Evolutionary conservation across 2,888 invertebrate species (phyloP), one percentile per base, ranked within the genome.

Genomic region (Hedychridium roseum): DNA sequence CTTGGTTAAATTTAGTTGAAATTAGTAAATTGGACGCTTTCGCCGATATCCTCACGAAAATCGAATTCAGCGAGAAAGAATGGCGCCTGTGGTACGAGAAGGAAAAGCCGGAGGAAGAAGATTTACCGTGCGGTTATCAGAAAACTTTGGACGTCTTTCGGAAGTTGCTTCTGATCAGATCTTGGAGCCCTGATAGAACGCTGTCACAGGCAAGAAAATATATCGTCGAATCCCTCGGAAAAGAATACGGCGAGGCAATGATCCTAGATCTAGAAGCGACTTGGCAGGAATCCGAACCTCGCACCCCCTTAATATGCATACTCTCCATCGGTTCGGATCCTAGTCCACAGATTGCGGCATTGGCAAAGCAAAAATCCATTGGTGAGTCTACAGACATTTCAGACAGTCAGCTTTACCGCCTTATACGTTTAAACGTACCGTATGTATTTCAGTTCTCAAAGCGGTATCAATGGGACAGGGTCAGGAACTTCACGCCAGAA

Each of bases 391-490:
- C n/a, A 31, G 5, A 31, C 14, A 7, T 11, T 31, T 7, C n/a
- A 11, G 11, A 2, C 23, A 17, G 4, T 5, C 11, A 35, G 38
- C 31, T 7, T 5, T 5, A 31, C 4, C n/a, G 32, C 46, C 21
- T 18, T 53, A 5, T 31, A 5, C 31, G 5, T 23, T 5, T 6
- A 23, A 23, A 23, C 23, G 9, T 23, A 9, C n/a, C n/a, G n/a
- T n/a, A 6, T 58, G 50, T 48, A 54, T 73, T 79, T 5, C 70
- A 92, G 91, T 83, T 47, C 75, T 92, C 9, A 89, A 90, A 73
- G 88, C 92, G 0, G 94, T 97, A 3, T 97, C 97, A 3, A 97
- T 97, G 97, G 97, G 97, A 2, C 97, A 97, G 84, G 97, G 97
- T 0, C 97, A 97, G 82, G 97, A 90, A 73, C 81, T 90, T 69